Evolutionary conservation across 2,797 vertebrate genomes (phyloP).

Genomic region (Notolepis coatsorum): DNA sequence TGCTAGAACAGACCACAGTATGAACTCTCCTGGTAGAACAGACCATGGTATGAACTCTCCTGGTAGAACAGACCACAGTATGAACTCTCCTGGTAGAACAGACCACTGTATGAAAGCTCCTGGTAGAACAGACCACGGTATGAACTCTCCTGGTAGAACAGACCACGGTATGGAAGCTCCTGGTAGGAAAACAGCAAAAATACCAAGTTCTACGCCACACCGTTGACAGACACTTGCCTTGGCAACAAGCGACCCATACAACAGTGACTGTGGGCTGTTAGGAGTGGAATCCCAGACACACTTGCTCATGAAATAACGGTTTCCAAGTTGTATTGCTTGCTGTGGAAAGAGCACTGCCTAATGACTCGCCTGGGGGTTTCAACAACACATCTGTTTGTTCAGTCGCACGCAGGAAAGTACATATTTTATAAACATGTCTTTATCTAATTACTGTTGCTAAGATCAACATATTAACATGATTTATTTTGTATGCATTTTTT

Average conservation of each 20-base stretch:
- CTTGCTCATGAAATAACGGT: neutral
- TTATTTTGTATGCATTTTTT: neutral
- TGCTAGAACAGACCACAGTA: too few species aligned
- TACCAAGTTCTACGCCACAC: neutral
- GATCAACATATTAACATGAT: neutral
- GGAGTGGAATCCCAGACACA: neutral
- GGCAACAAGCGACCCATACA: conserved; percentile 21
- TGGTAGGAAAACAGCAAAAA: too few species aligned
- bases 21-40: too few species aligned
- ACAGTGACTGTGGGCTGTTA: conserved; percentile 7
- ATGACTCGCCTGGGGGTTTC: conserved; percentile 8
- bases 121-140: too few species aligned
- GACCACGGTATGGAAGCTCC: too few species aligned
- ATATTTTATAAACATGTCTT: neutral
- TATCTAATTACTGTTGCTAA: neutral
- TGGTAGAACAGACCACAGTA: too few species aligned
- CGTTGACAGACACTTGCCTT: conserved; percentile 31
- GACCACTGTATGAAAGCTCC: too few species aligned
- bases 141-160: too few species aligned
- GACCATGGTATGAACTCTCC: too few species aligned
- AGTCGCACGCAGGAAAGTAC: neutral
- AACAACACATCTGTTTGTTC: neutral
- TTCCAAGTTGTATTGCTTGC: conserved; percentile 9
- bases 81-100: too few species aligned
- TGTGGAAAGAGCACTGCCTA: conserved; percentile 3